Base-by-base conservation (phyloP, 2,113 vertebrate genomes). In the Lepidothrix coronata region DNA sequence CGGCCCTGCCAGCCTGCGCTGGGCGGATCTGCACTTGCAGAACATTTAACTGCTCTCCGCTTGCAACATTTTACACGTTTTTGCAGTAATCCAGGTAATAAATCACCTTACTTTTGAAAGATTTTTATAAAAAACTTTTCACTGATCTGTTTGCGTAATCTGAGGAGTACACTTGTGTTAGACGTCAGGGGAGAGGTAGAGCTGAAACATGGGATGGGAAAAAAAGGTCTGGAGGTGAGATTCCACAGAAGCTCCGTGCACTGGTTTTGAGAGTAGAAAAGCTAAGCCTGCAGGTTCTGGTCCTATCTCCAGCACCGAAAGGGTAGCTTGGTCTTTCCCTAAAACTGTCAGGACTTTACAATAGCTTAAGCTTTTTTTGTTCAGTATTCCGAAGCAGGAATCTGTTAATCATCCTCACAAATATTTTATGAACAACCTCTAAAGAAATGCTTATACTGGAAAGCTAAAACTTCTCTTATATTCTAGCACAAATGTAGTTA, bases 21-120 rank as follows among this genome's bases (percentile, higher is more conserved):
- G 18, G 2, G 1, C 1, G 28, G 6, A 2, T 28, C 21, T 14
- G 48, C 3, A 0, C 55, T 46, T 25, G 48, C 55, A 27, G 41
- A 3, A 15, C 19, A 3, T 9, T 16, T 3, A 11, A 6, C 63
- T 35, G 30, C 24, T 25, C 12, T 31, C 19, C 24, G 18, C 14
- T 5, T 43, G 54, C 31, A 33, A 0, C 10, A 0, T 16, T 37
- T 35, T 28, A 16, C 39, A 19, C 28, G 21, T 10, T 24, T 71
- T 66, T 78, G 52, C 22, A 19, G 31, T 33, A 21, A 33, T 54
- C 31, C 37, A 10, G 48, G 41, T 35, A 44, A 14, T 30, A 71
- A 30, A 24, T 25, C 27, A 25, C 8, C 11, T 11, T 35, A 4
- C 15, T 20, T n/a, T 35, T 23, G 8, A 46, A 37, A 33, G 15